Evolutionary conservation across 2,888 invertebrate species (phyloP), one percentile per base, ranked within the genome.

Genomic region (Willowsia nigromaculata): DNA sequence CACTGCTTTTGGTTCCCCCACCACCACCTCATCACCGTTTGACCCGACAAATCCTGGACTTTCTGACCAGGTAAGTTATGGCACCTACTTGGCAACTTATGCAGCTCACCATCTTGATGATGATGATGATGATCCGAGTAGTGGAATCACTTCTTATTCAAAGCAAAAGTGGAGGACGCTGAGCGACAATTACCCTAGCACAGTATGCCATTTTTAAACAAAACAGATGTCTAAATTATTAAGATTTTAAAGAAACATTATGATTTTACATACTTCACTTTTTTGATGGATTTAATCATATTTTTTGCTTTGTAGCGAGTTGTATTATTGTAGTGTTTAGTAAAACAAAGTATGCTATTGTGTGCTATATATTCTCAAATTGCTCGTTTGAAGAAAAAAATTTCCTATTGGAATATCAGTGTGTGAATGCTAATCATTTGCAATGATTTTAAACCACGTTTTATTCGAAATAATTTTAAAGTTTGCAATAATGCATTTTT

Each of bases 11-110:
- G 88, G 88, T 30, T 88, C 88, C 33, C 88, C 88, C 18, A 84
- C 83, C 56, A 68, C 83, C 27, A 83, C 83, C 33, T 85, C 84
- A 27, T 78, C 78, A n/a, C 85, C 85, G 4, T 88, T 68, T 84
- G 88, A 88, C 56, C 88, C 76, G 4, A 74, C 84, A 68, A 88
- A 88, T 30, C 88, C 62, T 62, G 88, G 88, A 68, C 59, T 88
- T 65, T 84, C 88, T 78, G 88, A 88, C 76, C 88, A 88, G 88
- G 88, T 88, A 88, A 88, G 88, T 87, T 82, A 59, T 88, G 83
- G 82, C 82, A 76, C 74, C 71, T 88, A 37, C 82, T 82, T 68
- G 87, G 88, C 82, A 82, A 50, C 47, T 82, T 76, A 88, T 56
- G 82, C 88, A 88, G 74, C 88, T 88, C 88, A 88, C 74, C 81